Evolutionary conservation across 1,140 invertebrate species (phyloP).

Genomic region (Akabosia matsudoensis): DNA sequence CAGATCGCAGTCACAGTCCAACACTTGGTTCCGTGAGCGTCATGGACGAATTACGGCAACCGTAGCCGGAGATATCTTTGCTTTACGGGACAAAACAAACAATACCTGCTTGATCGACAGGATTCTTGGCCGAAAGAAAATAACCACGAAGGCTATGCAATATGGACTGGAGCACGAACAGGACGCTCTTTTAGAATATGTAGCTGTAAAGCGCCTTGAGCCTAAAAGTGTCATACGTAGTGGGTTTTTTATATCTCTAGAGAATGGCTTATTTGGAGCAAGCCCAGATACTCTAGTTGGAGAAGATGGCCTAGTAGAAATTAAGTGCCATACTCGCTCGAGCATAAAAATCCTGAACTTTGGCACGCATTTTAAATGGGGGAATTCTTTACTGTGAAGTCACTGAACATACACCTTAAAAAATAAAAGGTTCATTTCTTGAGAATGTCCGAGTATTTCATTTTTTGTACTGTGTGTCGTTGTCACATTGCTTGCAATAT

Average conservation of each 20-base stretch:
- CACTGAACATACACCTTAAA: too few relatives aligned
- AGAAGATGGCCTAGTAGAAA: slow-evolving; percentile 49
- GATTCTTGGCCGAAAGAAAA: neutral
- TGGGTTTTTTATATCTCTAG: slow-evolving; percentile 51
- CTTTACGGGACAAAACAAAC: neutral
- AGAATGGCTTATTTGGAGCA: slow-evolving; percentile 50
- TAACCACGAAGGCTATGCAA: neutral
- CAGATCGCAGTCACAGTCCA: neutral
- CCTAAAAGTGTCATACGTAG: neutral
- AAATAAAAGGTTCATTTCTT: too few relatives aligned
- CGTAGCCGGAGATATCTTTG: neutral
- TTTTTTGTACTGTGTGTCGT: too few relatives aligned
- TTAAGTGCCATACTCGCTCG: too few relatives aligned
- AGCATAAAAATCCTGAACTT: too few relatives aligned
- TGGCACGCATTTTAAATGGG: too few relatives aligned
- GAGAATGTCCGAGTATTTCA: too few relatives aligned
- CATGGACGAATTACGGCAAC: neutral
- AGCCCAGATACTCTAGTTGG: slow-evolving; percentile 52
- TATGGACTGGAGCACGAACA: neutral
- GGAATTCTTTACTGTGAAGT: too few relatives aligned
- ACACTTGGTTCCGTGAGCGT: neutral
- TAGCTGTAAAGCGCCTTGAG: neutral
- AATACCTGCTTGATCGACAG: neutral
- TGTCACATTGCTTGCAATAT: too few relatives aligned
- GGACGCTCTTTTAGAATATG: neutral